Conservation (phyloP, 1,140 invertebrate species). For the Aleiodes sp. region DNA sequence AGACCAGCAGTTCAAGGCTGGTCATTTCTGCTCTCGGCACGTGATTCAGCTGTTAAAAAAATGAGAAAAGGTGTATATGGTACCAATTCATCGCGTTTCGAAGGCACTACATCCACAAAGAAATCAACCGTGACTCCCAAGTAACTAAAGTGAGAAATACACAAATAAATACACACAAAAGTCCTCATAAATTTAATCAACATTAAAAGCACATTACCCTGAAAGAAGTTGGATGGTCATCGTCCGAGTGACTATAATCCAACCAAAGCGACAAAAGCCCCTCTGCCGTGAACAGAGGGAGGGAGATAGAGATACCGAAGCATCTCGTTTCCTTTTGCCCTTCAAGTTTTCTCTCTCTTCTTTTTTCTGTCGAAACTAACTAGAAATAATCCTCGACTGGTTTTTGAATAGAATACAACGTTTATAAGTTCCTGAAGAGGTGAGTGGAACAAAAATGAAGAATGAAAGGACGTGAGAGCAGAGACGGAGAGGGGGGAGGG, state of each 20-base stretch:
- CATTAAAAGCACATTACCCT: constrained; percentile 41
- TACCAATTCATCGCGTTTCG: background rate
- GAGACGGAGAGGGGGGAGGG: too few relatives aligned
- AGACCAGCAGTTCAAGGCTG: background rate
- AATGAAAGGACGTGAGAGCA: too few relatives aligned
- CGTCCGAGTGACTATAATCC: constrained; percentile 36
- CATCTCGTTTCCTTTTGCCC: constrained; percentile 16
- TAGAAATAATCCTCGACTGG: constrained; percentile 17
- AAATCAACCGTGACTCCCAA: background rate
- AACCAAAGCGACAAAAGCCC: constrained; percentile 31
- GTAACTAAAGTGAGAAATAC: background rate
- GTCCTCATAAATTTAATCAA: constrained; percentile 40
- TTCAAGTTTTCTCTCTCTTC: background rate
- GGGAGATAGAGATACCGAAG: too few relatives aligned
- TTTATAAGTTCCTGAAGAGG: background rate
- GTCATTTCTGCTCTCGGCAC: background rate
- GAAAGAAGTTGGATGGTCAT: constrained; percentile 32
- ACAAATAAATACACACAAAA: constrained; percentile 23
- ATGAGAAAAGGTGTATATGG: too few relatives aligned
- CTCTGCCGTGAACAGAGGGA: constrained; percentile 15
- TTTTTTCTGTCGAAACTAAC: background rate
- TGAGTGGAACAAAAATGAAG: background rate
- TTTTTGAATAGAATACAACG: constrained; percentile 1
- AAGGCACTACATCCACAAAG: background rate
- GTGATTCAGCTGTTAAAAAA: constrained; percentile 6